Evolutionary conservation across 2,113 vertebrate genomes (phyloP).

Genomic region (Actenoides lindsayi): DNA sequence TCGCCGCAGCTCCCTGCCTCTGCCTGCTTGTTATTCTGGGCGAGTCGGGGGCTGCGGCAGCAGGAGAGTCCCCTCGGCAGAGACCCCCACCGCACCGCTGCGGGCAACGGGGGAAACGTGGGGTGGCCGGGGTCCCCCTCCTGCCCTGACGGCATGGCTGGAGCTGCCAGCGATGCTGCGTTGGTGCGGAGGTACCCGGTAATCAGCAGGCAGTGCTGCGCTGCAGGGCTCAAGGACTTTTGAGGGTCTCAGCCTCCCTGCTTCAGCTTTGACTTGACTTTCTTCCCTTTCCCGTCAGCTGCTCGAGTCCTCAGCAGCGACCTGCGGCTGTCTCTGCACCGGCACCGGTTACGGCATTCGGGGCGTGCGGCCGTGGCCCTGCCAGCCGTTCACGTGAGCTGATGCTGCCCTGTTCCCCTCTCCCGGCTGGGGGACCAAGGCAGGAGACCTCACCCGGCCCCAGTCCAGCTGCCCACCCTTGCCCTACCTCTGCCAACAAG

Average conservation of each 20-base stretch:
- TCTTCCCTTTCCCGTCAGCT: not conserved
- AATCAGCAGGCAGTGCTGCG: not conserved
- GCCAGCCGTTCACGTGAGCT: accelerated
- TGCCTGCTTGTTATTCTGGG: conserved; percentile 51
- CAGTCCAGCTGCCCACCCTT: not conserved
- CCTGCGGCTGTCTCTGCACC: not conserved
- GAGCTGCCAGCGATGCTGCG: not conserved
- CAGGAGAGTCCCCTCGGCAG: not conserved
- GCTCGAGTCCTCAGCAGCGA: not conserved
- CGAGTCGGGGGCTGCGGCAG: conserved; percentile 41
- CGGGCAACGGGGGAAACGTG: accelerated
- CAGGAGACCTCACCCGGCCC: not conserved
- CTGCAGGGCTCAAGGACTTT: conserved; percentile 64
- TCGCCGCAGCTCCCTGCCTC: not conserved
- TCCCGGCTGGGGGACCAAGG: not conserved
- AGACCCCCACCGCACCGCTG: not conserved
- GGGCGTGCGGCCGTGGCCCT: accelerated
- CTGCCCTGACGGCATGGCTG: accelerated
- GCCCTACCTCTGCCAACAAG: not conserved
- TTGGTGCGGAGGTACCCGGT: not conserved
- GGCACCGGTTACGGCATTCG: accelerated
- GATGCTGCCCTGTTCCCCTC: accelerated
- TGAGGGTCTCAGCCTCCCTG: conserved; percentile 35
- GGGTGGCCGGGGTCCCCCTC: not conserved
- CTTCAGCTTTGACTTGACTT: not conserved